Conservation (phyloP, 2,113 vertebrate species). For the Semicossyphus pulcher region DNA sequence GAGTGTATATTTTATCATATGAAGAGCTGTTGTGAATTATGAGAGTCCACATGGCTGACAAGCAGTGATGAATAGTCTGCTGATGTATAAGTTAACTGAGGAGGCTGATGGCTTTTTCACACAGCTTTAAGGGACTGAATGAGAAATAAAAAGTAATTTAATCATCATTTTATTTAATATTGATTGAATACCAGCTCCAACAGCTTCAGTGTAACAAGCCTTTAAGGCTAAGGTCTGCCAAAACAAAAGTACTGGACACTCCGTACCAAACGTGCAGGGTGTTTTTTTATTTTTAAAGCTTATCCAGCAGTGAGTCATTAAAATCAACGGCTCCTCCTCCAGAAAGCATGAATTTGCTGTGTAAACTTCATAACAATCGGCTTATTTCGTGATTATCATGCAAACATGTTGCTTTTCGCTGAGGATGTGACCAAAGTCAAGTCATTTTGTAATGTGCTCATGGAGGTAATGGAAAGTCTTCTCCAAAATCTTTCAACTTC, state of each 20-base stretch:
- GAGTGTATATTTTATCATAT: constrained; percentile 29
- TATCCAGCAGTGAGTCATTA: not conserved
- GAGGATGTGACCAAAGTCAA: too few relatives aligned
- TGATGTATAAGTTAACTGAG: not conserved
- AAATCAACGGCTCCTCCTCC: not conserved
- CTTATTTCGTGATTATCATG: too few relatives aligned
- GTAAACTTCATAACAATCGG: too few relatives aligned
- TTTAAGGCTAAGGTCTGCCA: not conserved
- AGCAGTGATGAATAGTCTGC: not conserved
- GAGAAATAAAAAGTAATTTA: not conserved
- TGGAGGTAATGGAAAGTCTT: too few relatives aligned
- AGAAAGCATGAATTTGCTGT: not conserved
- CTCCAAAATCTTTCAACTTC: too few relatives aligned
- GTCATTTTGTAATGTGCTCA: too few relatives aligned
- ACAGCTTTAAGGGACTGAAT: not conserved
- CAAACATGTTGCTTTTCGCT: too few relatives aligned
- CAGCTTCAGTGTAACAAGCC: not conserved
- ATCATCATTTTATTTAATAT: not conserved
- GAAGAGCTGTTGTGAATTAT: constrained; percentile 32
- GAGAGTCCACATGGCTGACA: not conserved
- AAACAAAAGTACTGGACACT: too few relatives aligned
- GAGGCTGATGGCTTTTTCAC: not conserved
- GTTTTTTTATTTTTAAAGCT: not conserved
- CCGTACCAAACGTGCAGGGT: not conserved
- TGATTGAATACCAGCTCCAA: not conserved